Base-by-base conservation (phyloP, 2,797 vertebrate genomes). In the Sebastes itinus region DNA sequence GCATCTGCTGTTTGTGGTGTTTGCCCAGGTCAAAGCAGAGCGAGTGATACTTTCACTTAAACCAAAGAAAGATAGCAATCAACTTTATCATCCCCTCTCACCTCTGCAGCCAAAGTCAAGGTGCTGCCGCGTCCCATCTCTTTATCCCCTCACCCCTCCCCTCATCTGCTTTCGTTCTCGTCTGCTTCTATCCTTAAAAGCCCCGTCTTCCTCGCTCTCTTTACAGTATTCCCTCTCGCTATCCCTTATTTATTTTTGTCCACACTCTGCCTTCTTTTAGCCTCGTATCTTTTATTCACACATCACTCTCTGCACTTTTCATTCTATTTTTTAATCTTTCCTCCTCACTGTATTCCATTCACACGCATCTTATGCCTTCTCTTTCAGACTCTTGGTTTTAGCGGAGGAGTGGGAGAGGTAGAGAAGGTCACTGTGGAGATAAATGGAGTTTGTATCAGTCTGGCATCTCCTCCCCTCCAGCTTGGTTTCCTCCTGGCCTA, bases 401-500 rank as follows among this genome's bases (percentile, higher is more conserved):
- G 71, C 10, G 0, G 58, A 81, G 79, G 77, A 63, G 76, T 62
- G 32, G 62, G 46, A 71, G 59, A 75, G 52, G 32, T 77, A 38
- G 68, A 73, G 80, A 86, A 91, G 86, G 89, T 89, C 88, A 87
- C 66, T 54, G 64, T 67, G 22, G 80, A 86, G 87, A 91, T 88
- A 87, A 92, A 82, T 77, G 75, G 65, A 79, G 58, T 59, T 83
- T 80, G 80, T 80, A 90, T 89, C 84, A 55, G 79, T 85, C 86
- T 86, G 72, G 78, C 80, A 89, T 89, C 87, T 88, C 66, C 81
- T 80, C 64, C 68, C 63, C 72, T 80, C 46, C 80, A 82, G 82
- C 88, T 88, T 88, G 63, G 85, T 87, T 87, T 86, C 23, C 74
- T 70, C 69, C 54, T 84, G 62, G 77, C 82, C 75, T 5, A 68